Evolutionary conservation across 2,797 vertebrate genomes (phyloP), one percentile per base, ranked within the genome.

Genomic region (Anguilla anguilla): DNA sequence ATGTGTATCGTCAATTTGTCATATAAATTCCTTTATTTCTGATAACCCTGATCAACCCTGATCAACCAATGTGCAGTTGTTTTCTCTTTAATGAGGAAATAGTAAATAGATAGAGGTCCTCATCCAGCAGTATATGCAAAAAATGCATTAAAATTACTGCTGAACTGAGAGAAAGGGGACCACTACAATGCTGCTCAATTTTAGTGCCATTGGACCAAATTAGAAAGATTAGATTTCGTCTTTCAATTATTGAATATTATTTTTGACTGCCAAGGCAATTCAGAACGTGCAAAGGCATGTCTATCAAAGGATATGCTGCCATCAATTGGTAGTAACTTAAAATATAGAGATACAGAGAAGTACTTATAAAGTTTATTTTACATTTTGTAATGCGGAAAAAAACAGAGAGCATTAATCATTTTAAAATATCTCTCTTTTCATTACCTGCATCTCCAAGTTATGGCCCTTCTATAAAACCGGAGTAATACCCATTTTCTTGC

Each of bases 271-370:
- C 39, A 51, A 82, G 25, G 46, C 22, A 51, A 39, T n/a, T 46
- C 35, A 82, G 43, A 22, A 35, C 0, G 1, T 81, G 17, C 77
- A 15, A 46, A 46, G 35, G 13, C 15, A 31, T 46, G 25, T 81
- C 15, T 31, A 2, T 13, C 51, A 53, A 53, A 39, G 43, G 43
- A 43, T 17, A 81, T 15, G 51, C 43, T 43, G 61, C 84, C 31
- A 55, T 86, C 49, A 77, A n/a, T 86, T 51, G 43, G 25, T 51
- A 82, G 86, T 61, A 74, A 89, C 55, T 43, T 4, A 7, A 39
- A 53, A 35, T 57, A 28, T 57, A 84, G n/a, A 57, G 3, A 55
- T 19, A 35, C 31, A 84, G 13, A 28, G n/a, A 84, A 84, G 15
- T 55, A 11, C 25, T 57, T 53, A 17, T 28, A 35, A 84, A 35